Evolutionary conservation across 1,140 invertebrate genomes (phyloP).

Genomic region (Drosophila nikananu): DNA sequence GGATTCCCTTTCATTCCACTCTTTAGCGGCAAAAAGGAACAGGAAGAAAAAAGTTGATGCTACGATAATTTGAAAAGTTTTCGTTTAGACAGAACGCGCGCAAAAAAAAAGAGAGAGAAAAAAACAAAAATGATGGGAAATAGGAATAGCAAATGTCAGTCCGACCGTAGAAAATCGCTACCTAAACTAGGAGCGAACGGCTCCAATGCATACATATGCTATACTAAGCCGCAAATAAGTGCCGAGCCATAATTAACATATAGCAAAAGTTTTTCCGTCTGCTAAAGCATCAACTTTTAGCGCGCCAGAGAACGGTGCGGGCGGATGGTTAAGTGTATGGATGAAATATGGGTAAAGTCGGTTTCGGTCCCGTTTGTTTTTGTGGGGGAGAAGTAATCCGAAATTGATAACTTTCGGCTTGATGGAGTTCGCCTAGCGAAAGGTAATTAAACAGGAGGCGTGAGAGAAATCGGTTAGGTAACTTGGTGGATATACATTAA

Average conservation of each 20-base stretch:
- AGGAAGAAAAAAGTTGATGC: slow-evolving; percentile 71
- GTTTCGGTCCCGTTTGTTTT: slow-evolving; percentile 23
- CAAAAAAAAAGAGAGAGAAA: slow-evolving; percentile 13
- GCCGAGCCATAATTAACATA: slow-evolving; percentile 81
- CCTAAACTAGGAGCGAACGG: slow-evolving; percentile 51
- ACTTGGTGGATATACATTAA: slow-evolving; percentile 4
- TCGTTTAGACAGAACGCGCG: slow-evolving; percentile 73
- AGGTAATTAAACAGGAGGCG: slow-evolving; percentile 46
- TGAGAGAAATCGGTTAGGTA: slow-evolving; percentile 18
- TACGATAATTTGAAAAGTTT: slow-evolving; percentile 83
- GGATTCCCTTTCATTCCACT: slow-evolving; percentile 52
- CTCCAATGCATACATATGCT: slow-evolving; percentile 63
- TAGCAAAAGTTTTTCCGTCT: slow-evolving; percentile 73
- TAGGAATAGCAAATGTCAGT: slow-evolving; percentile 42
- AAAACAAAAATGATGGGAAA: slow-evolving; percentile 25
- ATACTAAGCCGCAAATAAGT: slow-evolving; percentile 83
- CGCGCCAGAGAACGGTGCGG: neutral
- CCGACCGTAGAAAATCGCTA: slow-evolving; percentile 44
- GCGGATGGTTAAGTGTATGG: slow-evolving; percentile 27
- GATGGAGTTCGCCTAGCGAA: slow-evolving; percentile 38
- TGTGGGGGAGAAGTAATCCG: slow-evolving; percentile 34
- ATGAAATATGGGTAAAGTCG: slow-evolving; percentile 55
- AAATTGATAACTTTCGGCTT: slow-evolving; percentile 50
- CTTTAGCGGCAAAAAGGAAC: slow-evolving; percentile 27
- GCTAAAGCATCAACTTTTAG: slow-evolving; percentile 49